These are phyloP conservation scores for Amphiprion clarkii DNA, from an alignment of 2,797 vertebrate genomes.

Conservation along the genomic window DNA sequence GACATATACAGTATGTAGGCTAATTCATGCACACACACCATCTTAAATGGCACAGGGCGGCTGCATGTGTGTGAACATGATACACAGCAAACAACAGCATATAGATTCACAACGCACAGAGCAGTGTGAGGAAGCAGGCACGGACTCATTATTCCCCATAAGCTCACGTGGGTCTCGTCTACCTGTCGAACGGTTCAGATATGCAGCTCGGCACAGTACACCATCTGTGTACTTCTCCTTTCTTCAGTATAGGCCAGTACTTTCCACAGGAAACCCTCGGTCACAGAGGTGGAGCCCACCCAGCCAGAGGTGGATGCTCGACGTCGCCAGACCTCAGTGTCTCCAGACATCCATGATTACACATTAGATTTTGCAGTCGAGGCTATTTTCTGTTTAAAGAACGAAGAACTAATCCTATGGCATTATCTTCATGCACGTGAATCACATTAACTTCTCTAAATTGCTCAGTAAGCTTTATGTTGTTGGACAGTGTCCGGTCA, in stretches of 20 bases:
- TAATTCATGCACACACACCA: conserved; percentile 28
- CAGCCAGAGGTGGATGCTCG: conserved; percentile 26
- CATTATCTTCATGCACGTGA: neutral
- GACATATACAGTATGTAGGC: conserved; percentile 14
- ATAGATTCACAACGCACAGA: neutral
- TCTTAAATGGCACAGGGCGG: neutral
- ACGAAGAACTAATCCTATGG: neutral
- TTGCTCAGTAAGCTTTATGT: neutral
- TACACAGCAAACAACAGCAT: conserved; percentile 15
- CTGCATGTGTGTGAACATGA: conserved; percentile 12
- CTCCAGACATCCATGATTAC: conserved; percentile 22
- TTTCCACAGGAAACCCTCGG: conserved; percentile 79
- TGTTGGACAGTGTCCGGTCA: neutral
- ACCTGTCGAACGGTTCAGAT: conserved; percentile 49
- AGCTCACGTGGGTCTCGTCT: conserved; percentile 3
- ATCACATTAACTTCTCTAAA: neutral
- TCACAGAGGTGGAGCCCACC: conserved; percentile 50
- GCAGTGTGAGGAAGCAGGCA: conserved; percentile 18
- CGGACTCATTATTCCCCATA: conserved; percentile 25
- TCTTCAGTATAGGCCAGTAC: conserved; percentile 54
- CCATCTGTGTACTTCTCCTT: conserved; percentile 69
- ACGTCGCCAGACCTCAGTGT: conserved; percentile 19
- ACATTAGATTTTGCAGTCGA: neutral
- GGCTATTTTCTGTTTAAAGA: neutral
- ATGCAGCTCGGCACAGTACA: conserved; percentile 35